Evolutionary conservation across 1,140 invertebrate species (phyloP).

Genomic region (Rhizoglyphus robini): DNA sequence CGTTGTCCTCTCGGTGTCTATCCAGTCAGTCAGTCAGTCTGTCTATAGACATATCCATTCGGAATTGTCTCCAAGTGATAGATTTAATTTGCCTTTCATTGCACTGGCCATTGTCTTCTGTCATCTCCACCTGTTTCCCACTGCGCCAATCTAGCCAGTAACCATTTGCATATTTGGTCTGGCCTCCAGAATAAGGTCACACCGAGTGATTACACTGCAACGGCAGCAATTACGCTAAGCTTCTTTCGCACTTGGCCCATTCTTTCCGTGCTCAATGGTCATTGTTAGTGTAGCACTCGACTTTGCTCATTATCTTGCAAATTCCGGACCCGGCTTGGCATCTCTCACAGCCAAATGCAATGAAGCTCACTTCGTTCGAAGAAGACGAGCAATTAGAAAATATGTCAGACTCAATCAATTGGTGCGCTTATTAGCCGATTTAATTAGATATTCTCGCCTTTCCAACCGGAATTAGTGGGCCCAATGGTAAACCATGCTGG

Average conservation of each 20-base stretch:
- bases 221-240: neutral
- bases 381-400: constrained; percentile 7
- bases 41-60: neutral
- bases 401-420: constrained; percentile 10
- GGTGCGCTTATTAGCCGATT: constrained; percentile 1
- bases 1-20: neutral
- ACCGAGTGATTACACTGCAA: neutral
- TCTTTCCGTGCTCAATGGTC: neutral
- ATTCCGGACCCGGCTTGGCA: no score
- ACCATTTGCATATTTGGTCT: neutral
- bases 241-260: neutral
- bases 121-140: constrained; percentile 8
- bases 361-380: no score
- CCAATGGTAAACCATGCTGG: neutral
- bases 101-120: neutral
- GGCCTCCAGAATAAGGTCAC: neutral
- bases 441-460: neutral
- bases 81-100: constrained; percentile 14
- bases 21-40: neutral
- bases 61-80: neutral
- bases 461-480: neutral
- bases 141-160: neutral
- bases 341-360: no score
- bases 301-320: no score
- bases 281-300: neutral